Evolutionary conservation across 2,797 vertebrate species (phyloP).

Genomic region (Rhabdophis nuchalis): DNA sequence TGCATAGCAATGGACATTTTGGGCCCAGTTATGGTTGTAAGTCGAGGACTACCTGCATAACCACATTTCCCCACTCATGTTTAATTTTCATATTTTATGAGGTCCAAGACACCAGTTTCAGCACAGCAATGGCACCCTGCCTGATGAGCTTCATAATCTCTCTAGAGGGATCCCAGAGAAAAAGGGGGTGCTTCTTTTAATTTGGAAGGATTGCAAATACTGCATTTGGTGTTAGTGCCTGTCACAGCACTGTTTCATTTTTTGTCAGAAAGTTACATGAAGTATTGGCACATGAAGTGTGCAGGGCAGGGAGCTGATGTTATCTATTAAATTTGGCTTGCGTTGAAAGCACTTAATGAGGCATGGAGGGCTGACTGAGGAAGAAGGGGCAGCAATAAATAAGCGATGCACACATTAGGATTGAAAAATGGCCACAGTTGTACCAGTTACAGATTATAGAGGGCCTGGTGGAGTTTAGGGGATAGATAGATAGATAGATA

Average conservation of each 20-base stretch:
- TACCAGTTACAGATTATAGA: neutral
- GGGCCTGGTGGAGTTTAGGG: neutral
- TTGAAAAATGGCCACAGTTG: neutral
- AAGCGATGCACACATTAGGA: neutral
- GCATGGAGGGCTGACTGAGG: neutral
- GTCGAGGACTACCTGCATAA: neutral
- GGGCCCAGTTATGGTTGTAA: neutral
- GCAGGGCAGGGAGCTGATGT: neutral
- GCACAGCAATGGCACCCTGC: neutral
- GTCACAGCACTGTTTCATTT: neutral
- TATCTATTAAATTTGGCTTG: neutral
- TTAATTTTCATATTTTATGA: neutral
- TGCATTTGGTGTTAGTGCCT: neutral
- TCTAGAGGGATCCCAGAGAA: neutral
- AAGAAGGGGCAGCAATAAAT: neutral
- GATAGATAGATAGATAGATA: too few relatives aligned
- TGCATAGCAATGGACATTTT: neutral
- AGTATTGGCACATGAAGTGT: neutral
- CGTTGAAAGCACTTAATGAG: neutral
- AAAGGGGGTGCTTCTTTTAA: neutral
- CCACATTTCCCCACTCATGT: neutral
- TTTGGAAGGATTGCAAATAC: neutral
- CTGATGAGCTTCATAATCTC: neutral
- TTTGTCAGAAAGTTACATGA: neutral
- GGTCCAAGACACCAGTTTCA: neutral